Evolutionary conservation across 2,888 invertebrate species (phyloP).

Genomic region (Cinara cedri): DNA sequence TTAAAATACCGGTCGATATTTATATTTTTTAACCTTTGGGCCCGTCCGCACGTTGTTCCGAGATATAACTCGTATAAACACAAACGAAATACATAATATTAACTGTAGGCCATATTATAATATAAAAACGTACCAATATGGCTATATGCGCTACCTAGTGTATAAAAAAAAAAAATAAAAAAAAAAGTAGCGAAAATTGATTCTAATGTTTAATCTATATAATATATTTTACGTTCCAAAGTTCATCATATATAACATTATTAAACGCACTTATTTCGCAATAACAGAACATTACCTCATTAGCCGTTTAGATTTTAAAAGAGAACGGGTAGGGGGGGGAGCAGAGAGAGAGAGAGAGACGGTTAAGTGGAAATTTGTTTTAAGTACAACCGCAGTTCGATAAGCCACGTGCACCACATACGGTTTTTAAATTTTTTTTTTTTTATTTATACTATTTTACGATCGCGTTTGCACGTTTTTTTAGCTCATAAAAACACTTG

Average conservation of each 20-base stretch:
- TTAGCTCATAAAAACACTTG: conserved; percentile 44
- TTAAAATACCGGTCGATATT: too few relatives aligned
- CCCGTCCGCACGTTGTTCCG: too few relatives aligned
- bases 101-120: too few relatives aligned
- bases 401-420: conserved; percentile 35
- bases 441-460: conserved; percentile 38
- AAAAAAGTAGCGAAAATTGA: too few relatives aligned
- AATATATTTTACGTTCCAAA: conserved; percentile 7
- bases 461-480: conserved; percentile 49
- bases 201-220: background rate
- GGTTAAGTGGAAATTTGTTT: conserved; percentile 29
- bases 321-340: too few relatives aligned
- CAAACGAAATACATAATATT: background rate
- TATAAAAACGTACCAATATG: too few relatives aligned
- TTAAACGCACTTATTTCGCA: conserved; percentile 25
- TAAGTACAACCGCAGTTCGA: conserved; percentile 44
- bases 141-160: too few relatives aligned
- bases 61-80: background rate
- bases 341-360: too few relatives aligned
- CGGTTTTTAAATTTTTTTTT: background rate
- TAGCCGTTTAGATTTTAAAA: conserved; percentile 44
- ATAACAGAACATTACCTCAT: conserved; percentile 33
- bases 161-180: too few relatives aligned
- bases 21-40: too few relatives aligned
- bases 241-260: conserved; percentile 1